These are phyloP conservation scores for Rattus norvegicus DNA, from an alignment of 2,113 vertebrate genomes.

Conservation along the genomic window GRCr8 NC_086029.1:77283501-77284000, in stretches of 20 bases:
- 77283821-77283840: background rate
- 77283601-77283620: background rate
- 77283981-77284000: background rate
- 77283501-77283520: background rate
- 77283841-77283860: background rate
- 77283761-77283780: background rate
- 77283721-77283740: background rate
- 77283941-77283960: too few relatives aligned
- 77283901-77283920: background rate
- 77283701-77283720: background rate
- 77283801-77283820: background rate
- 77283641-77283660: background rate
- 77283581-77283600: background rate
- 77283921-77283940: background rate
- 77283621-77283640: background rate
- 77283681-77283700: background rate
- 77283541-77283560: background rate
- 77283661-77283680: background rate
- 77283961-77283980: too few relatives aligned
- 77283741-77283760: background rate
- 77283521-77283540: background rate
- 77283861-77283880: background rate
- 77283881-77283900: background rate
- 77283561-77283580: background rate
- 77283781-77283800: background rate